phyloP scores from a whole-genome alignment of 2,113 vertebrate species.

The human (Homo sapiens) region GRCh38 chr9:20921001-20921500 shows the following conservation, averaged over 20 bases:
- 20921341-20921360: constrained; percentile 69
- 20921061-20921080: neutral
- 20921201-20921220: constrained; percentile 61
- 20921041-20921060: no score
- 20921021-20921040: no score
- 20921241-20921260: constrained; percentile 53
- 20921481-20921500: constrained; percentile 6
- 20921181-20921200: constrained; percentile 56
- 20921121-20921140: constrained; percentile 46
- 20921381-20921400: constrained; percentile 67
- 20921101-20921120: neutral
- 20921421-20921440: constrained; percentile 31
- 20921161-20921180: constrained; percentile 65
- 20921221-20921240: constrained; percentile 62
- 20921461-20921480: constrained; percentile 25
- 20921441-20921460: neutral
- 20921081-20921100: neutral
- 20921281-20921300: constrained; percentile 79
- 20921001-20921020: no score
- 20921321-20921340: constrained; percentile 78
- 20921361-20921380: constrained; percentile 61
- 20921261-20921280: constrained; percentile 61
- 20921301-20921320: constrained; percentile 75
- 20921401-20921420: constrained; percentile 9
- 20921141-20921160: constrained; percentile 60